Evolutionary conservation across 2,888 invertebrate species (phyloP).

Genomic region (Notodonta dromedarius): DNA sequence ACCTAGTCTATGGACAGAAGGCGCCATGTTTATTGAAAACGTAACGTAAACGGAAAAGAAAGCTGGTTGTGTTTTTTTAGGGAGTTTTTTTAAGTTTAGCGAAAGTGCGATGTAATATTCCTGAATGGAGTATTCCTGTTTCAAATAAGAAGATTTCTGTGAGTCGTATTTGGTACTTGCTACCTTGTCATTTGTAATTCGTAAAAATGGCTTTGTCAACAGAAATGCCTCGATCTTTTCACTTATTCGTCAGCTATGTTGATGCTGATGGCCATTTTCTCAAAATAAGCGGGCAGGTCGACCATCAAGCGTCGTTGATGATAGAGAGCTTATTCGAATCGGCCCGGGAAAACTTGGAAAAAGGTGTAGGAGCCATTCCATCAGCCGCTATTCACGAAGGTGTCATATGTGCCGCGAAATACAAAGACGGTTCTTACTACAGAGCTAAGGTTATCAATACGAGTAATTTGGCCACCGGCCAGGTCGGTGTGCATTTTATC

Average conservation of each 20-base stretch:
- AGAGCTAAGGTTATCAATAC: slow-evolving; percentile 85
- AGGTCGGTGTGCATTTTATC: slow-evolving; percentile 87
- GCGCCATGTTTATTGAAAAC: slow-evolving; percentile 76
- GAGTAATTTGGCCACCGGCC: slow-evolving; percentile 72
- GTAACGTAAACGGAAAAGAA: slow-evolving; percentile 78
- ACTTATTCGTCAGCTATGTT: slow-evolving; percentile 86
- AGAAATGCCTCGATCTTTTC: slow-evolving; percentile 67
- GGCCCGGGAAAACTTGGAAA: slow-evolving; percentile 70
- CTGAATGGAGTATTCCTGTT: slow-evolving; percentile 33
- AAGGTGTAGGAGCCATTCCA: slow-evolving; percentile 75
- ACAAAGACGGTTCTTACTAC: slow-evolving; percentile 87
- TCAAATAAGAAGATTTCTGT: slow-evolving; percentile 56
- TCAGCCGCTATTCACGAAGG: slow-evolving; percentile 79
- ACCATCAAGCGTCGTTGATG: slow-evolving; percentile 81
- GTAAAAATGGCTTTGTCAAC: slow-evolving; percentile 63
- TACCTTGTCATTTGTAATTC: slow-evolving; percentile 22
- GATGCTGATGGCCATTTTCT: slow-evolving; percentile 88
- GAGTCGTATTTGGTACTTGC: slow-evolving; percentile 42
- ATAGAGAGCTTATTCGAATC: slow-evolving; percentile 80
- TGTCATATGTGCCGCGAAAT: slow-evolving; percentile 86
- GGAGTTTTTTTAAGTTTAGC: slow-evolving; percentile 38
- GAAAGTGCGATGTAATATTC: slow-evolving; percentile 50
- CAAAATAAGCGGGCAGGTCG: slow-evolving; percentile 89
- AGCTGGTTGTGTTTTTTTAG: slow-evolving; percentile 67
- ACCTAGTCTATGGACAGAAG: slow-evolving; percentile 5